Evolutionary conservation across 1,140 invertebrate genomes (phyloP).

Genomic region (Zaprionus tsacasi): DNA sequence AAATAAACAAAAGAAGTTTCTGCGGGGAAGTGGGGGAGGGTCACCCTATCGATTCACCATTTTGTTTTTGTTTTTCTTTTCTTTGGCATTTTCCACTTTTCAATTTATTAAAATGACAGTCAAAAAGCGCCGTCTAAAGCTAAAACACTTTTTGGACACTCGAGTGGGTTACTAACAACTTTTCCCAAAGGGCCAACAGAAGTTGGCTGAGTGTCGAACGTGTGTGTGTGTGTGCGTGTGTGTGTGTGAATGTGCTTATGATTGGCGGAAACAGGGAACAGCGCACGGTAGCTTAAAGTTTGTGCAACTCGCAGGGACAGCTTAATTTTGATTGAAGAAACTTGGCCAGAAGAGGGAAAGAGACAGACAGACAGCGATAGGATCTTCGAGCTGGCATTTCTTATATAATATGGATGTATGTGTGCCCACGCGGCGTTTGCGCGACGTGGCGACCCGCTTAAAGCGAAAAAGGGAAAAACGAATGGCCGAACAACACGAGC

Average conservation of each 20-base stretch:
- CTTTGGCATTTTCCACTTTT: conserved; percentile 62
- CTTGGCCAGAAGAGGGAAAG: conserved; percentile 28
- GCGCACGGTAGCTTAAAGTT: conserved; percentile 43
- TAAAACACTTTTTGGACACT: conserved; percentile 79
- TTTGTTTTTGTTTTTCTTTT: conserved; percentile 3
- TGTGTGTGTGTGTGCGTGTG: background rate
- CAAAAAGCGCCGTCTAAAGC: conserved; percentile 77
- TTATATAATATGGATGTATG: conserved; percentile 32
- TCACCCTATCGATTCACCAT: conserved; percentile 52
- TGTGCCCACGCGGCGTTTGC: conserved; percentile 28
- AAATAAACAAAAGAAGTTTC: conserved; percentile 43
- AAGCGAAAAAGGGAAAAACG: conserved; percentile 45
- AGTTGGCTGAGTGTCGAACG: conserved; percentile 37
- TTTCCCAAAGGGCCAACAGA: conserved; percentile 29
- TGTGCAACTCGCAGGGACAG: conserved; percentile 31
- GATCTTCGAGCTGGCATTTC: conserved; percentile 38
- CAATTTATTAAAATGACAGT: conserved; percentile 82
- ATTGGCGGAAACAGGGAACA: conserved; percentile 43
- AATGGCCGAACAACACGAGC: conserved; percentile 50
- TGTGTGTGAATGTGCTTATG: conserved; percentile 53
- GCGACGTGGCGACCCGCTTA: conserved; percentile 27
- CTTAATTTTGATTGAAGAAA: conserved; percentile 69
- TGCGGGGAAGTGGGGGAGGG: background rate
- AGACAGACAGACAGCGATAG: background rate
- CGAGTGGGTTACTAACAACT: conserved; percentile 40